Evolutionary conservation across 2,888 invertebrate species (phyloP), one percentile per base, ranked within the genome.

Genomic region (Diaprepes abbreviatus): DNA sequence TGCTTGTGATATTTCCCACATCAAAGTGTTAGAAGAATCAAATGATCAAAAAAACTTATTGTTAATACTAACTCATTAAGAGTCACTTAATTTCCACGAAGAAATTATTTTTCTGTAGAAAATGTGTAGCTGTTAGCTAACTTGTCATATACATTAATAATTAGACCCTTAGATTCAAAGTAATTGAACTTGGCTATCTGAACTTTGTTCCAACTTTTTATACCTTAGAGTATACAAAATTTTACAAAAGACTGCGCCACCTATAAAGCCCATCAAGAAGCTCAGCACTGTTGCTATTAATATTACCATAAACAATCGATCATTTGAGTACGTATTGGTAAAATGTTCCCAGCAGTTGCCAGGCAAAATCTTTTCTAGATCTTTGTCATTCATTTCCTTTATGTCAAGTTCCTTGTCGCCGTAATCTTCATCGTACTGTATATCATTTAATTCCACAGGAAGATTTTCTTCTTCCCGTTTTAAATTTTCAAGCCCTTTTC

Each of bases 141-240:
- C n/a, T n/a, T n/a, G n/a, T n/a, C n/a, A n/a, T n/a, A n/a, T n/a
- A n/a, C n/a, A n/a, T n/a, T n/a, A n/a, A n/a, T n/a, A n/a, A n/a
- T n/a, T n/a, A n/a, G n/a, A n/a, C n/a, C n/a, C n/a, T n/a, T n/a
- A n/a, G n/a, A n/a, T n/a, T n/a, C n/a, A n/a, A n/a, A 70, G 28
- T 33, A 70, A 40, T 7, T 66, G 55, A 21, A 66, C 63, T 38
- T 67, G 62, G 58, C 71, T 71, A 19, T 71, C 71, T 7, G 70
- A 70, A 28, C 58, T 58, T 31, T 62, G 66, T n/a, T 75, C 74
- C 36, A 75, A 54, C 50, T 66, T 70, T 16, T 60, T 70, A 16
- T 70, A 67, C 1, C 72, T 54, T n/a, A 55, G 17, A n/a, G 48
- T 66, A 38, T 64, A 55, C 21, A 72, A 21, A 10, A 71, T 64